phyloP scores from a whole-genome alignment of 2,797 vertebrate species.

The Anolis apletophallus region DNA sequence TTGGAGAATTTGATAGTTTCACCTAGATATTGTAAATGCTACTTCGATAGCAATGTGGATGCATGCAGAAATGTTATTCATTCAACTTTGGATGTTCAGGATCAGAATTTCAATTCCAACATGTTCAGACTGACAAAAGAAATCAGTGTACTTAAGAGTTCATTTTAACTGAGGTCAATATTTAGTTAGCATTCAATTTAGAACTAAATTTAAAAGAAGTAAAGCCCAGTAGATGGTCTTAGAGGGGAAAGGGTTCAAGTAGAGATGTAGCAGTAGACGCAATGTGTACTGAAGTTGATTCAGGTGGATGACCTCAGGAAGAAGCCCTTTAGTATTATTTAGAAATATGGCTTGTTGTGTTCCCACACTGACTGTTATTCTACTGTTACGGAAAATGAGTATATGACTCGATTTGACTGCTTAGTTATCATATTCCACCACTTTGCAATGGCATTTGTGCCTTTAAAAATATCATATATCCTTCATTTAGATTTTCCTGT shows the following conservation, averaged over 20 bases:
- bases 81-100: not conserved
- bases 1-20: not conserved
- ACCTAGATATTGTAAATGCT: not conserved
- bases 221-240: not conserved
- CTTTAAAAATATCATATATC: not conserved
- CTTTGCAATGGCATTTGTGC: not conserved
- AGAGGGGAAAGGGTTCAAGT: not conserved
- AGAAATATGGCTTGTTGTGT: not conserved
- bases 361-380: not conserved
- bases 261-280: not conserved
- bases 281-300: too few species aligned
- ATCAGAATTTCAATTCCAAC: not conserved
- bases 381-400: not conserved
- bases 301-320: not conserved
- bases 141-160: not conserved
- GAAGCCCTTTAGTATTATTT: not conserved
- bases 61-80: not conserved
- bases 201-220: not conserved
- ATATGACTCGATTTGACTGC: not conserved
- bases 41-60: not conserved
- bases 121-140: not conserved
- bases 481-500: not conserved
- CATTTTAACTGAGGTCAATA: constrained; percentile 2
- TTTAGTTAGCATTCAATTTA: not conserved
- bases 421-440: not conserved